Evolutionary conservation across 2,888 invertebrate genomes (phyloP), one percentile per base, ranked within the genome.

Genomic region (Acanthococcus lagerstroemiae): DNA sequence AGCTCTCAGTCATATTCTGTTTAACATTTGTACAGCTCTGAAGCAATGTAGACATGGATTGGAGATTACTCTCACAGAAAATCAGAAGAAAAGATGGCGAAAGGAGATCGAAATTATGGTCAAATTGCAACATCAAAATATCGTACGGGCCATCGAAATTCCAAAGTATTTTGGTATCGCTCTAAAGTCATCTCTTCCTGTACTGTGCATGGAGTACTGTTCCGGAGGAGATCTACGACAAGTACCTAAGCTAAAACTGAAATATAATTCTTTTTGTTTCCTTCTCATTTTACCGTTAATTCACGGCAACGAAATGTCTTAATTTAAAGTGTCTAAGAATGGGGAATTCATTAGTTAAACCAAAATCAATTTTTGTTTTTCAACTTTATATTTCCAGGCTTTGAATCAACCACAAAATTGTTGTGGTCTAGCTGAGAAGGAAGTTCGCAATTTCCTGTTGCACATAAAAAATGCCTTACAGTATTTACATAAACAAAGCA

Each of bases 101-200:
- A 57, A 57, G 9, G 57, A 57, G 25, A 57, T 57, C 12, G 57
- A 57, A 57, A 57, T 57, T 12, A 57, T 57, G 57, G 37, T 57
- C 12, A 57, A 57, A 57, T 45, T 57, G 25, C 21, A 57, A 5
- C 22, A 57, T 24, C 45, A 37, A 15, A 57, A 57, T 15, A 57
- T 57, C 6, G 45, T 57, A 15, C 45, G 44, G 45, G 57, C 57
- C n/a, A 57, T 30, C 15, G 24, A 44, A 57, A 15, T 57, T 7
- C 57, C 57, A 15, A 15, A 15, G 22, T 21, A n/a, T 45, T 25
- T 57, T 15, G 45, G 44, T 12, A 44, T 44, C 7, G 22, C 22
- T 9, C 19, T 57, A 12, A 57, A 57, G 6, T 37, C 44, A 3
- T 57, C 57, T 4, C 24, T 57, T 24, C 57, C 57, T 22, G 45